Evolutionary conservation across 30 jellyfish, hydroid and myxozoan species (phyloP).

Genomic region (Cassiopea xamachana): DNA sequence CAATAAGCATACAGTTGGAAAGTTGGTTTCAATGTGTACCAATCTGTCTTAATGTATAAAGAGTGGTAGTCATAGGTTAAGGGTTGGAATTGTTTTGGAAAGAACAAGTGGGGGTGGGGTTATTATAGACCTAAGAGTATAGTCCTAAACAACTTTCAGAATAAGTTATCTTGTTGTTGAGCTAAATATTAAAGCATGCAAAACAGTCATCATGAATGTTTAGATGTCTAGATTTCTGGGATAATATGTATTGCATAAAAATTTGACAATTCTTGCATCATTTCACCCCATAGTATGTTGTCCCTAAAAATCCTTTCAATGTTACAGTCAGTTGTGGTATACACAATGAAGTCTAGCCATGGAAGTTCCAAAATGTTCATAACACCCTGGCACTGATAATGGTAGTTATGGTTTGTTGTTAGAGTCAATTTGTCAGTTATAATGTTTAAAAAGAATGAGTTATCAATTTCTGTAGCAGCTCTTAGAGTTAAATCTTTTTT

Average conservation of each 20-base stretch:
- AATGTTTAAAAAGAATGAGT: neutral
- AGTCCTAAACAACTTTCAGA: neutral
- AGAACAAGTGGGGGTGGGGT: neutral
- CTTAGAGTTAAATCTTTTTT: neutral
- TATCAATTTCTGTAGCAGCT: constrained; percentile 10
- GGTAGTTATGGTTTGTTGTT: constrained; percentile 14
- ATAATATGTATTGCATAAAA: neutral
- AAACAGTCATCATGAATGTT: neutral
- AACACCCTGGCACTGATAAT: constrained; percentile 57
- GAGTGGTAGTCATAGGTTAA: neutral
- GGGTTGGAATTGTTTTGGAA: neutral
- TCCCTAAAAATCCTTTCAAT: neutral
- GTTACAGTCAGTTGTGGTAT: constrained; percentile 20
- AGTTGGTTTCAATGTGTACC: neutral
- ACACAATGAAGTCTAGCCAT: constrained; percentile 53
- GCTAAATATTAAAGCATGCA: neutral
- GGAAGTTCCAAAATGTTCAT: constrained; percentile 53
- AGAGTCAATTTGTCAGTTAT: neutral
- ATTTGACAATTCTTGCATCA: neutral
- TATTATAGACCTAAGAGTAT: neutral
- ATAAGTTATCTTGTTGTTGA: neutral
- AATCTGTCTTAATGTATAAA: neutral
- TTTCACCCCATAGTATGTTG: neutral
- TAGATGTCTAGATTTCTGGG: neutral
- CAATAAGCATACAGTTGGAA: neutral